These are phyloP conservation scores for Drosophila novamexicana DNA, from an alignment of 1,140 invertebrate genomes.

Conservation along the genomic window DNA sequence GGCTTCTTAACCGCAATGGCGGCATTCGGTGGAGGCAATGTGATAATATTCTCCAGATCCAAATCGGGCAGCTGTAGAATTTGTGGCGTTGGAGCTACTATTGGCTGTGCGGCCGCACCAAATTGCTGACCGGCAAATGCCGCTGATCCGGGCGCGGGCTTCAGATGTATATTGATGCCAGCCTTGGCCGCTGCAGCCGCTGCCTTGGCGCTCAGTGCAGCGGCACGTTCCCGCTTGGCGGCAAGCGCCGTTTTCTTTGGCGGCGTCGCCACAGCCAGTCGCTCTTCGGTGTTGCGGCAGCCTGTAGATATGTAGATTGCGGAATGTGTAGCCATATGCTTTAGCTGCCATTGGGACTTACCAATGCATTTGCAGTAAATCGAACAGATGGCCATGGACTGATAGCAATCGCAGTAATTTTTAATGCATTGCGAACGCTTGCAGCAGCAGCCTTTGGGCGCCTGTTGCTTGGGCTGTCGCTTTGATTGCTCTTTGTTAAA, in stretches of 20 bases:
- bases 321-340: accelerated
- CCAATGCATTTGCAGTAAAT: slow-evolving; percentile 61
- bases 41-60: slow-evolving; percentile 20
- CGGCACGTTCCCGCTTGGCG: slow-evolving; percentile 46
- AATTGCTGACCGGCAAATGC: slow-evolving; percentile 10
- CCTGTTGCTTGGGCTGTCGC: slow-evolving; percentile 15
- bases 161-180: slow-evolving; percentile 33
- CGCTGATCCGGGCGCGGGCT: slow-evolving; percentile 13
- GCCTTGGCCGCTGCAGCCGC: slow-evolving; percentile 57
- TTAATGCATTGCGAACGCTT: slow-evolving; percentile 72
- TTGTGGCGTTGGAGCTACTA: not conserved
- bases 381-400: slow-evolving; percentile 63
- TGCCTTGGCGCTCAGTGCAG: slow-evolving; percentile 59
- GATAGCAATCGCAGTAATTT: slow-evolving; percentile 75
- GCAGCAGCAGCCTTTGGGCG: slow-evolving; percentile 61
- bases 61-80: slow-evolving; percentile 13
- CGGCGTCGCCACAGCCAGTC: slow-evolving; percentile 10
- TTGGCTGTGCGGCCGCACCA: not conserved
- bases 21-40: slow-evolving; percentile 28
- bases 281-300: slow-evolving; percentile 64
- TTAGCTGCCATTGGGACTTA: slow-evolving; percentile 13
- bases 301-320: slow-evolving; percentile 15
- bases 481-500: slow-evolving; percentile 10
- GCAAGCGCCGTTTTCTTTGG: slow-evolving; percentile 34
- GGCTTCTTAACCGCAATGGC: slow-evolving; percentile 4